These are phyloP conservation scores for Drosophila limbata DNA, from an alignment of 2,888 invertebrate species.

Conservation along the genomic window DNA sequence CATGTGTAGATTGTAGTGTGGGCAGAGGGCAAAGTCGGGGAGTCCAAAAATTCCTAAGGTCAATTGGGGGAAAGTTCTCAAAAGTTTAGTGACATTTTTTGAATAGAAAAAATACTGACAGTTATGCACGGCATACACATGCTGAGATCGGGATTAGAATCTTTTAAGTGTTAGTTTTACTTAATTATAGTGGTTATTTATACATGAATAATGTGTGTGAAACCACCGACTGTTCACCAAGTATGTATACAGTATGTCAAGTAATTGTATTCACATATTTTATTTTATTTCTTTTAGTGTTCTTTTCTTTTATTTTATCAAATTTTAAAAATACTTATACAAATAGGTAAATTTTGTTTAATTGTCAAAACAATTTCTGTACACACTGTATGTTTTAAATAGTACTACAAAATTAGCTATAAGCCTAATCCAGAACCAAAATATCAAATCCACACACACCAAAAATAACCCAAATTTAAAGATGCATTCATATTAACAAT, in stretches of 20 bases:
- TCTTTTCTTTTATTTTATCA: too few species aligned
- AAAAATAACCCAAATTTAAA: conserved; percentile 2
- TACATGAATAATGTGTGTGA: conserved; percentile 7
- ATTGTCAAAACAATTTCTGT: neutral
- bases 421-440: conserved; percentile 32
- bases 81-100: conserved; percentile 53
- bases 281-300: too few species aligned
- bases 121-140: conserved; percentile 67
- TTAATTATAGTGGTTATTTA: neutral
- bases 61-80: conserved; percentile 31
- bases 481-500: conserved; percentile 8
- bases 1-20: neutral
- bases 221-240: conserved; percentile 29
- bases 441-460: conserved; percentile 37
- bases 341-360: too few species aligned
- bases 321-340: too few species aligned
- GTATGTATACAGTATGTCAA: neutral
- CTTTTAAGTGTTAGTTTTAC: conserved; percentile 23
- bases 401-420: conserved; percentile 15
- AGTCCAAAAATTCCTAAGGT: conserved; percentile 29
- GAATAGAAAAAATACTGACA: conserved; percentile 34
- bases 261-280: neutral
- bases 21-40: conserved; percentile 7
- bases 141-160: conserved; percentile 53
- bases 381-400: conserved; percentile 3